Base-by-base conservation (phyloP, 2,888 invertebrate genomes). In the Scaptomyza parva region DNA sequence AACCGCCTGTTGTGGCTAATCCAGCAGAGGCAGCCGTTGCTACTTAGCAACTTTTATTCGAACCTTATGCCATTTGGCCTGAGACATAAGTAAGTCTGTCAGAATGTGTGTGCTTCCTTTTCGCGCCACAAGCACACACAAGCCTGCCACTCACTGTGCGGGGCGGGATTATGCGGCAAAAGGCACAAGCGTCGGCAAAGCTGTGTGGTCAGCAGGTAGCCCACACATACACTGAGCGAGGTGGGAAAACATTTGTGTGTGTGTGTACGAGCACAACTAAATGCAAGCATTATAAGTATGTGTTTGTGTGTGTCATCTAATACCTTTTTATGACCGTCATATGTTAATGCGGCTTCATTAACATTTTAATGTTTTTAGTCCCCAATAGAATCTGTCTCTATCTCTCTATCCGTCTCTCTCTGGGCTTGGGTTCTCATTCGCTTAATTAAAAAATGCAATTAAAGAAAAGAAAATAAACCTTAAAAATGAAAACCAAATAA, bases 281-380 rank as follows among this genome's bases (percentile, higher is more conserved):
- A 69, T 75, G 78, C 75, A 75, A 37, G 60, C 40, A 51, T 48
- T 39, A 51, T 64, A 58, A 48, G 14, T 55, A 55, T 54, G 43
- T 33, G 54, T 53, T 64, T 57, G 70, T 58, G 65, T 67, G 66
- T 65, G 67, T 47, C 20, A 40, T 66, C 77, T 88, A 88, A 84
- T 88, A 78, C 88, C 86, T 86, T 76, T 86, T 88, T 82, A 84
- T 86, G 89, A 73, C 58, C 70, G 74, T 86, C 84, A 88, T 88
- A 84, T 84, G 89, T 84, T 84, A 88, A 84, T 84, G 83, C 69
- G 76, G 76, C 88, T 82, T 88, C 86, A 84, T 84, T 84, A 87
- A 88, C 89, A 88, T 84, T 88, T 87, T 84, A 84, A 84, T 81
- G 89, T 68, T 66, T 41, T 61, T 55, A 61, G 70, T 62, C 57